These are phyloP conservation scores for Parazoanthus darwini DNA, from an alignment of 92 coral and sea anemone genomes.

Conservation along the genomic window DNA sequence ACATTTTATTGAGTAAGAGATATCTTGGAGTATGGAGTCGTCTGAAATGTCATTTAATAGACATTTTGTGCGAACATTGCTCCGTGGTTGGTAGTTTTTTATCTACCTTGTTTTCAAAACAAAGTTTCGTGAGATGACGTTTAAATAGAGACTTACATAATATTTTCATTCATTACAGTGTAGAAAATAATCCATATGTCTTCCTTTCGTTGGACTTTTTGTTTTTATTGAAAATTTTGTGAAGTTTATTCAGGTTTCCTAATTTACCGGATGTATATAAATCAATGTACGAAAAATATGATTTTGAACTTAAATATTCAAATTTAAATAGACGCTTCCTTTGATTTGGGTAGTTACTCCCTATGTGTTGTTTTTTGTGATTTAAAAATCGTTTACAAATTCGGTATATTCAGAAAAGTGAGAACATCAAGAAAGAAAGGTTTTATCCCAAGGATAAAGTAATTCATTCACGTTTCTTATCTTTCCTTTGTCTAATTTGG, in stretches of 20 bases:
- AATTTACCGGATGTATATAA: not conserved
- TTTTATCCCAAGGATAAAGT: not conserved
- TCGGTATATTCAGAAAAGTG: not conserved
- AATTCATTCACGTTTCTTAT: not conserved
- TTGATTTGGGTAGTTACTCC: not conserved
- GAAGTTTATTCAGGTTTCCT: not conserved
- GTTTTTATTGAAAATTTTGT: not conserved
- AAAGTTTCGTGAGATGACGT: not conserved
- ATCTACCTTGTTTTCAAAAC: not conserved
- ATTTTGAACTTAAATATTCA: too few relatives aligned
- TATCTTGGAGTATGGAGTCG: not conserved
- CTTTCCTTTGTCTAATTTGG: constrained; percentile 9
- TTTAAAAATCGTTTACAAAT: too few relatives aligned
- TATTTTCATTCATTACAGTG: not conserved
- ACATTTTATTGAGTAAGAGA: not conserved
- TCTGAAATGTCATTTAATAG: not conserved
- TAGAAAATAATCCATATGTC: not conserved
- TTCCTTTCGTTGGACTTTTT: not conserved
- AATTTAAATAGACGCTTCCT: not conserved
- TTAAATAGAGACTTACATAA: not conserved
- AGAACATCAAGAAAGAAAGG: not conserved
- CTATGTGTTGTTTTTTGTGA: too few relatives aligned
- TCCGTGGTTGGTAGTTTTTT: not conserved
- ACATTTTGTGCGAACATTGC: not conserved
- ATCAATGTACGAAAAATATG: not conserved